Conservation (phyloP, 1,140 invertebrate species). For the Sarcophaga bullata region DNA sequence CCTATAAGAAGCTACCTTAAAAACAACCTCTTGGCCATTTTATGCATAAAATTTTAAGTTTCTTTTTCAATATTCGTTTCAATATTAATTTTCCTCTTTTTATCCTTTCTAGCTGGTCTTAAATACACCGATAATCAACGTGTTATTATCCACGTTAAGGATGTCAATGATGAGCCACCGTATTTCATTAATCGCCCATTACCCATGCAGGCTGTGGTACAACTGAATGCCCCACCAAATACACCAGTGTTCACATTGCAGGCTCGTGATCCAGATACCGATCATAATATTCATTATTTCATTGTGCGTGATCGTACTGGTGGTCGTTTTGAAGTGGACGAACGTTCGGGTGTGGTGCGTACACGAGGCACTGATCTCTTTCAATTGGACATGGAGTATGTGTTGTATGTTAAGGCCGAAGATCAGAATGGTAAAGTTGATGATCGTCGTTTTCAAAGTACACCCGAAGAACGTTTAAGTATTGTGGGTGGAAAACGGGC, state of each 20-base stretch:
- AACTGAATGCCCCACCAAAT: constrained; percentile 92
- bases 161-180: constrained; percentile 95
- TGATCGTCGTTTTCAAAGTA: constrained; percentile 88
- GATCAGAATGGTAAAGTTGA: constrained; percentile 92
- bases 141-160: constrained; percentile 93
- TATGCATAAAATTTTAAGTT: no score
- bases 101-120: constrained; percentile 57
- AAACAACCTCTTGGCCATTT: no score
- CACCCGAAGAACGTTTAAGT: constrained; percentile 88
- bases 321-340: constrained; percentile 86
- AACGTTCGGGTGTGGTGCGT: constrained; percentile 91
- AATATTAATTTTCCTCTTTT: constrained; percentile 17
- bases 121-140: constrained; percentile 89
- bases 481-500: constrained; percentile 93
- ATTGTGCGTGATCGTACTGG: constrained; percentile 89
- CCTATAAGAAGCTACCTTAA: no score
- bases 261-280: constrained; percentile 93
- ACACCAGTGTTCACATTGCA: constrained; percentile 96
- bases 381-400: constrained; percentile 95
- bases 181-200: constrained; percentile 95
- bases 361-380: constrained; percentile 91
- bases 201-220: constrained; percentile 96
- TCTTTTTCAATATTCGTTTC: neutral
- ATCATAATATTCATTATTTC: constrained; percentile 95
- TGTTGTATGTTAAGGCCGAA: constrained; percentile 94